Evolutionary conservation across 2,113 vertebrate species (phyloP).

Genomic region (Hipposideros armiger): DNA sequence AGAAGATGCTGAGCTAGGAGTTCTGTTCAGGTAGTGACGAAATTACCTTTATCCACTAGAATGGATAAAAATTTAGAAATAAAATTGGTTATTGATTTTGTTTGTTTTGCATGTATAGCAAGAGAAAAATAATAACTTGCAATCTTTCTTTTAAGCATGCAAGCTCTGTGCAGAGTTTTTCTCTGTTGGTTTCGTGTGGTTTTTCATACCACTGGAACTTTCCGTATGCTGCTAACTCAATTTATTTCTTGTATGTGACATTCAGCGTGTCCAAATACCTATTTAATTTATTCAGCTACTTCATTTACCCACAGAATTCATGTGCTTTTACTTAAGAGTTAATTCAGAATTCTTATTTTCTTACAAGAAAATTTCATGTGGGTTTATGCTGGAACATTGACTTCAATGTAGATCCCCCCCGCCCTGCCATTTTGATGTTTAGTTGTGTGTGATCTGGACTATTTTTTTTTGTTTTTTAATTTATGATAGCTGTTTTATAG

Average conservation of each 20-base stretch:
- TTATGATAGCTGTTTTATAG: background rate
- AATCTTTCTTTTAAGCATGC: constrained; percentile 37
- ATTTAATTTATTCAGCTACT: background rate
- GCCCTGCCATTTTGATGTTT: background rate
- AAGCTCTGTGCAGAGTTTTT: constrained; percentile 13
- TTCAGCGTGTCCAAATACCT: background rate
- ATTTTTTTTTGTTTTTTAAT: background rate
- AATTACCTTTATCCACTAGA: constrained; percentile 81
- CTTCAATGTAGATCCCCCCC: background rate
- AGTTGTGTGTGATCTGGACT: background rate
- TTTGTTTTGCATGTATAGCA: constrained; percentile 80
- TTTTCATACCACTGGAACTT: background rate
- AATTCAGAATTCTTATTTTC: background rate
- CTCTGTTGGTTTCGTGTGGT: background rate
- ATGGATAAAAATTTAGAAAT: constrained; percentile 84
- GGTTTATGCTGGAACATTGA: constrained; percentile 9
- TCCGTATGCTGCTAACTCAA: background rate
- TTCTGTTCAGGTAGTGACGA: constrained; percentile 58
- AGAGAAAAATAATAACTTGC: constrained; percentile 40
- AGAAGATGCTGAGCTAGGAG: constrained; percentile 82
- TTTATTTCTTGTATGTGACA: background rate
- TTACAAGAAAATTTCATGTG: background rate
- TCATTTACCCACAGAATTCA: background rate
- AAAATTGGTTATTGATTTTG: constrained; percentile 86
- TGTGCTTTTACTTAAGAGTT: background rate